Percentiles rank a stretch among this genome's conserved stretches.
phyloP scores from a whole-genome alignment of 1,140 invertebrate species.

The Odontomachus brunneus region DNA sequence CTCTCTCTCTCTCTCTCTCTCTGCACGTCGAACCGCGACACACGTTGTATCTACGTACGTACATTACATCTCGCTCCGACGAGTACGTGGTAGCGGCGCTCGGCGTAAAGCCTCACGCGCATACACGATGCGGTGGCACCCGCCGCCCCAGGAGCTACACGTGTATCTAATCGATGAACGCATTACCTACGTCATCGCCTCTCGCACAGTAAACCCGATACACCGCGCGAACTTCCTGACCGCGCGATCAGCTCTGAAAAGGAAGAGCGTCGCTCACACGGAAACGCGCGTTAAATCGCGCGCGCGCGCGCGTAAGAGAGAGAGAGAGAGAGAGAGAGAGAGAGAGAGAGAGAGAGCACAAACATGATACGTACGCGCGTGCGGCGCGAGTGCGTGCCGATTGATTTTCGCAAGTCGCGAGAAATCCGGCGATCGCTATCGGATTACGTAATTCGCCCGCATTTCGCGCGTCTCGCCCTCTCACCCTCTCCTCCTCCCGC shows the following conservation, averaged over 20 bases:
- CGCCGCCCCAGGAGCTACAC: constrained; percentile 48
- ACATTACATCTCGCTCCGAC: constrained; percentile 47
- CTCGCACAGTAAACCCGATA: constrained; percentile 53
- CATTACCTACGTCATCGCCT: constrained; percentile 72
- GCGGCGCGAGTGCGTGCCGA: constrained; percentile 10
- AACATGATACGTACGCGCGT: too few relatives aligned
- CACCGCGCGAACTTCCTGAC: constrained; percentile 32
- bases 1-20: too few relatives aligned
- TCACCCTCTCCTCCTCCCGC: too few relatives aligned
- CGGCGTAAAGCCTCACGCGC: constrained; percentile 26
- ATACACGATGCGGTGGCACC: constrained; percentile 45
- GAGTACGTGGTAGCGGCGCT: constrained; percentile 31
- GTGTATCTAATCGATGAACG: constrained; percentile 71
- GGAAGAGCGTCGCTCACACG: not conserved
- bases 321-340: constrained; percentile 45
- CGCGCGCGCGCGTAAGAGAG: too few relatives aligned
- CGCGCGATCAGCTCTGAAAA: not conserved
- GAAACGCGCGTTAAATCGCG: not conserved
- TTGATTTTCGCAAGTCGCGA: not conserved
- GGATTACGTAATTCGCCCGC: not conserved
- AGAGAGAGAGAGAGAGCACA: not conserved
- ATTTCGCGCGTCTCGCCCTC: not conserved
- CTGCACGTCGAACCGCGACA: constrained; percentile 44
- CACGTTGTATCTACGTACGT: too few relatives aligned
- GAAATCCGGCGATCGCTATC: not conserved